Conservation (phyloP, 2,797 vertebrate genomes). For the Pseudomugil gertrudae region DNA sequence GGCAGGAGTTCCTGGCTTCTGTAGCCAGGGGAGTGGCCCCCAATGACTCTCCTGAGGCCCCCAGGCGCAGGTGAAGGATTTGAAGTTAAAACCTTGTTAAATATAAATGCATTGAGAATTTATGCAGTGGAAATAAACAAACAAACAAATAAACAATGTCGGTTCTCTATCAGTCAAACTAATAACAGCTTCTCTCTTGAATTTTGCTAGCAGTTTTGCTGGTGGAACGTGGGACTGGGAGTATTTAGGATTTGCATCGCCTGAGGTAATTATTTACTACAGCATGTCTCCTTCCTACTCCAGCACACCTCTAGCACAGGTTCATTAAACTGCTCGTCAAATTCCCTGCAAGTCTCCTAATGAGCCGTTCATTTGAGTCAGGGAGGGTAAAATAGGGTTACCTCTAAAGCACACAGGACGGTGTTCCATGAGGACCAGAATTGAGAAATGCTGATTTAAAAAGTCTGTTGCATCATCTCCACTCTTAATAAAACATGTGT, state of each 20-base stretch:
- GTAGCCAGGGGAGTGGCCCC: conserved; percentile 97
- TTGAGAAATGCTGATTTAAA: too few species aligned
- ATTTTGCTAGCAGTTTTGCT: conserved; percentile 87
- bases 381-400: too few species aligned
- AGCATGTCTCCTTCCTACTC: too few species aligned
- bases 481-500: not conserved
- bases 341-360: too few species aligned
- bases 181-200: conserved; percentile 16
- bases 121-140: not conserved
- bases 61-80: conserved; percentile 89
- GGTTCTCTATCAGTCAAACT: not conserved
- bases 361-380: too few species aligned
- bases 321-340: too few species aligned
- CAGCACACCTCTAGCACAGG: too few species aligned
- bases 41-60: conserved; percentile 95
- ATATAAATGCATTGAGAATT: not conserved
- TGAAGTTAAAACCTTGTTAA: not conserved
- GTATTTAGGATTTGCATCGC: conserved; percentile 98
- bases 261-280: conserved; percentile 89
- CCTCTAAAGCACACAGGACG: too few species aligned
- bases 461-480: conserved; percentile 1
- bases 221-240: conserved; percentile 99
- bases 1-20: conserved; percentile 96
- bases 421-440: too few species aligned
- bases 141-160: not conserved